Conservation (phyloP, 2,797 vertebrate genomes). For the Botia almorhae region DNA sequence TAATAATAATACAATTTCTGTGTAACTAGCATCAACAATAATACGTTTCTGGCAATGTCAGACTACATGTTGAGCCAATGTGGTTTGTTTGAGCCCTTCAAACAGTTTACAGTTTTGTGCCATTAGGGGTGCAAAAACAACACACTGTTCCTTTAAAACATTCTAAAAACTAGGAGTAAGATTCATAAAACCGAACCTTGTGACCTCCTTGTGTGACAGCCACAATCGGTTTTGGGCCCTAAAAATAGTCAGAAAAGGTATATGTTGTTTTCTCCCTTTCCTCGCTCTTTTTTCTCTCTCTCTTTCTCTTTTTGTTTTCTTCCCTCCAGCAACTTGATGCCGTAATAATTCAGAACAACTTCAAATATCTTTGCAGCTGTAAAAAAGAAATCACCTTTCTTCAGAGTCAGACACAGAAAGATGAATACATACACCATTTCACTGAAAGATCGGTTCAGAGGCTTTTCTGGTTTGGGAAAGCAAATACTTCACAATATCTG, state of each 20-base stretch:
- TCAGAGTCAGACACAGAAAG: not conserved
- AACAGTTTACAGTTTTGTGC: not conserved
- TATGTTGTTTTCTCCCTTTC: constrained; percentile 3
- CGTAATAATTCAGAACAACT: constrained; percentile 46
- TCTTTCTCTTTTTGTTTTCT: constrained; percentile 64
- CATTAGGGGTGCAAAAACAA: not conserved
- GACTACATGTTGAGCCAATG: not conserved
- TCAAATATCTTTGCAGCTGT: constrained; percentile 18
- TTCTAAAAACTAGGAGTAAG: not conserved
- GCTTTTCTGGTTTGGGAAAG: not conserved
- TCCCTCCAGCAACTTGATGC: constrained; percentile 73
- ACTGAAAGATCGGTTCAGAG: constrained; percentile 1
- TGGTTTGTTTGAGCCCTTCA: not conserved
- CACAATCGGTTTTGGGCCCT: constrained; percentile 69
- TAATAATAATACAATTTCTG: too few relatives aligned
- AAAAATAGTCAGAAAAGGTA: constrained; percentile 71
- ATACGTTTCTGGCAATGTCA: not conserved
- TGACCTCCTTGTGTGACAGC: constrained; percentile 70
- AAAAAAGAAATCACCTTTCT: constrained; percentile 31
- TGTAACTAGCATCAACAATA: too few relatives aligned
- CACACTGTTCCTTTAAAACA: not conserved
- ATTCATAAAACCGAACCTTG: not conserved
- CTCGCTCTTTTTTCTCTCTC: constrained; percentile 67
- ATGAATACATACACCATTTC: not conserved
- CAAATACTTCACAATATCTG: constrained; percentile 12